A percentile compares a stretch with the other conserved stretches of the same genome.
These are phyloP conservation scores for Sphaeramia orbicularis DNA, from an alignment of 2,797 vertebrate genomes.

Conservation along the genomic window DNA sequence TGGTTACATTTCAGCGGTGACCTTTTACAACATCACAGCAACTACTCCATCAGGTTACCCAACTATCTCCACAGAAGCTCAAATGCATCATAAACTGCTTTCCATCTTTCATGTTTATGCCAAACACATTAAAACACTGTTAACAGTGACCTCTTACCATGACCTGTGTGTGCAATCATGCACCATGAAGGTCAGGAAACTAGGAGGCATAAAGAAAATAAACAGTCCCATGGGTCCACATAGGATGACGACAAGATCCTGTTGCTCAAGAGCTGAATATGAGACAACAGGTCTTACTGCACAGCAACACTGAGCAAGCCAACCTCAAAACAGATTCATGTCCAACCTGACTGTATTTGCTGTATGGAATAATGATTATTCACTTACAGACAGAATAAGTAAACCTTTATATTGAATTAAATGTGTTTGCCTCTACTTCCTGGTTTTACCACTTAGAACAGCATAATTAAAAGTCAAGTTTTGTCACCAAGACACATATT, in stretches of 20 bases:
- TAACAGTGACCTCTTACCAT: conserved; percentile 18
- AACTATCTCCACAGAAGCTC: background rate
- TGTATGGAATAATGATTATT: background rate
- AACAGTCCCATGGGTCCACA: background rate
- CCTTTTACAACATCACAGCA: background rate
- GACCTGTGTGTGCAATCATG: conserved; percentile 19
- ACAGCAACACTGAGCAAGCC: background rate
- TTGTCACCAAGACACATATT: too few species aligned
- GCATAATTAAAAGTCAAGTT: too few species aligned
- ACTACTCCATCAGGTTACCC: conserved; percentile 25
- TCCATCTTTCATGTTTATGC: conserved; percentile 16
- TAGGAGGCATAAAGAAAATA: background rate
- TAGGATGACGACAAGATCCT: conserved; percentile 13
- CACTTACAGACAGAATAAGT: background rate
- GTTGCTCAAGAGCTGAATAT: conserved; percentile 21
- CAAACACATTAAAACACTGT: background rate
- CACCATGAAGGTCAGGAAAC: conserved; percentile 30
- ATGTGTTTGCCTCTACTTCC: background rate
- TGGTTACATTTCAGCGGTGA: background rate
- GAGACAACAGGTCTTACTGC: conserved; percentile 17
- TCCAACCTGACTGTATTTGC: background rate
- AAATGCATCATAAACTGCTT: conserved; percentile 1
- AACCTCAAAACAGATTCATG: background rate
- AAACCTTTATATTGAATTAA: too few species aligned
- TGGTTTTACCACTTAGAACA: background rate